Evolutionary conservation across 2,888 invertebrate species (phyloP).

Genomic region (Lacanobia oleracea): DNA sequence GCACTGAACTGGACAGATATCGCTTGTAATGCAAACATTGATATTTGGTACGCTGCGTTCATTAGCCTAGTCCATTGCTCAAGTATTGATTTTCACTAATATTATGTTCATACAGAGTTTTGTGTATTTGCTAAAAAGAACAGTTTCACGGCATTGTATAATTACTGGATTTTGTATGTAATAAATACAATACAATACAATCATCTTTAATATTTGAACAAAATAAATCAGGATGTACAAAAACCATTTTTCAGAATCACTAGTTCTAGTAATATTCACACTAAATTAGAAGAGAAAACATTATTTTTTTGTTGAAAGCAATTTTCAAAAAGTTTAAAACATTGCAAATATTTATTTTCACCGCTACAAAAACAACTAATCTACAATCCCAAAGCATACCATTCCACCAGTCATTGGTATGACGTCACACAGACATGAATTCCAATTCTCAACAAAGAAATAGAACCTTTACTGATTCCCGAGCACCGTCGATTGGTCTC

Average conservation of each 20-base stretch:
- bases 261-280: no score
- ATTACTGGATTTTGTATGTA: neutral
- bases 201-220: no score
- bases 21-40: slow-evolving; percentile 24
- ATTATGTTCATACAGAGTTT: neutral
- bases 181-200: no score
- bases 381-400: slow-evolving; percentile 10
- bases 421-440: slow-evolving; percentile 56
- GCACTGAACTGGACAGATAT: slow-evolving; percentile 11
- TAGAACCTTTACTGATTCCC: slow-evolving; percentile 60
- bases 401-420: slow-evolving; percentile 28
- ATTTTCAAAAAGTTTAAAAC: no score
- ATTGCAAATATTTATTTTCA: neutral
- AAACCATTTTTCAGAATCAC: no score
- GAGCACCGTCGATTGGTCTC: slow-evolving; percentile 65
- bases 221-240: no score
- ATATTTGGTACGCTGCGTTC: slow-evolving; percentile 18
- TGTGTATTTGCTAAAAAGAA: neutral
- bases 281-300: no score
- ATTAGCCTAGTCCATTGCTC: slow-evolving; percentile 3
- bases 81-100: slow-evolving; percentile 11
- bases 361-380: slow-evolving; percentile 6
- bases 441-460: slow-evolving; percentile 64
- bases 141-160: neutral
- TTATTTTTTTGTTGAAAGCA: no score